Conservation (phyloP, 2,113 vertebrate genomes). For the Brevimyrus niger region DNA sequence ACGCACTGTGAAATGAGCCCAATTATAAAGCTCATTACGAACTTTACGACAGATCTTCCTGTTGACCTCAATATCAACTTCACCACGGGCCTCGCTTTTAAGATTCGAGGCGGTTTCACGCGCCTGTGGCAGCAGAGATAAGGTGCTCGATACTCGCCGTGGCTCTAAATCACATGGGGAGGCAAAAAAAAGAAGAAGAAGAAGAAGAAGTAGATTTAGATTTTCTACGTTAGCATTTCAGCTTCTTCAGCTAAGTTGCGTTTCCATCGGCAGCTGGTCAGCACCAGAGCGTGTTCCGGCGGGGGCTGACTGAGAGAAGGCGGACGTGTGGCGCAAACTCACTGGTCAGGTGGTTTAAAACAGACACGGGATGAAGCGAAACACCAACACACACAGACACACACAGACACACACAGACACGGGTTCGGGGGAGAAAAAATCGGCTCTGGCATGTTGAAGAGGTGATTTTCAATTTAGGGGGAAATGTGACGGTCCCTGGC, state of each 20-base stretch:
- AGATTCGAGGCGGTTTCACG: background rate
- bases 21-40: background rate
- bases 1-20: background rate
- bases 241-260: background rate
- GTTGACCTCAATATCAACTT: background rate
- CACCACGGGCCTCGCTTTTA: background rate
- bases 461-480: slow-evolving; percentile 1
- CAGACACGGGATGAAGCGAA: background rate
- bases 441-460: background rate
- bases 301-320: background rate
- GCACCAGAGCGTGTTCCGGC: background rate
- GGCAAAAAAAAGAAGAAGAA: background rate
- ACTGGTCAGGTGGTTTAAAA: background rate
- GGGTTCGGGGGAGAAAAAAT: background rate
- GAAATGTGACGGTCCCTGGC: background rate
- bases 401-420: background rate
- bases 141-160: background rate
- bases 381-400: background rate
- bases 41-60: background rate
- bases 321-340: background rate
- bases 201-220: background rate
- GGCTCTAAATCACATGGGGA: background rate
- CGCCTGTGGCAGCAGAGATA: background rate
- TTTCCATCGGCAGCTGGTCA: background rate
- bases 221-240: background rate